phyloP scores from a whole-genome alignment of 1,140 invertebrate species.

The Agrypnia vestita region DNA sequence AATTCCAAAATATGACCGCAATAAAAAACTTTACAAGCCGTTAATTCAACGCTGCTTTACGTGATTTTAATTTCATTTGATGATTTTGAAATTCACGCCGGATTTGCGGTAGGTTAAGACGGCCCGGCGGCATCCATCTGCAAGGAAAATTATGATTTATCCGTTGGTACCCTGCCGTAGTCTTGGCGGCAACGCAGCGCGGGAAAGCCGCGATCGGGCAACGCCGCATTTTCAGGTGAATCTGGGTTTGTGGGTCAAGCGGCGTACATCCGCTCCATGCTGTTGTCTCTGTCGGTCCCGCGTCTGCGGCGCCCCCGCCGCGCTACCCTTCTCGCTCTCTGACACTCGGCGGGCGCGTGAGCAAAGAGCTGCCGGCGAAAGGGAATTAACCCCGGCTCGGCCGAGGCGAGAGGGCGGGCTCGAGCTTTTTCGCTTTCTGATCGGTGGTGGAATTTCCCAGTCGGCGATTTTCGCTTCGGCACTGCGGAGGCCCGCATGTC shows the following conservation, averaged over 20 bases:
- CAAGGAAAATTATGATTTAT: slow-evolving; percentile 19
- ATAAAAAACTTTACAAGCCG: background rate
- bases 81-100: slow-evolving; percentile 23
- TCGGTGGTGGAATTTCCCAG: slow-evolving; percentile 6
- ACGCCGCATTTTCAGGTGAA: slow-evolving; percentile 49
- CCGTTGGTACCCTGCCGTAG: background rate
- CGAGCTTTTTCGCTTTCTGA: slow-evolving; percentile 9
- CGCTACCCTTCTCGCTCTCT: slow-evolving; percentile 12
- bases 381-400: background rate
- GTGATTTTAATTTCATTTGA: slow-evolving; percentile 9
- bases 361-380: slow-evolving; percentile 3
- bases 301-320: background rate
- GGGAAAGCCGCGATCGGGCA: slow-evolving; percentile 28
- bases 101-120: slow-evolving; percentile 28
- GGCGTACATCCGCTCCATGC: slow-evolving; percentile 11
- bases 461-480: slow-evolving; percentile 13
- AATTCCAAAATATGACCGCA: background rate
- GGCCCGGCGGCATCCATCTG: background rate
- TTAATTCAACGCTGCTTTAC: background rate
- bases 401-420: background rate
- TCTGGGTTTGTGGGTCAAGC: slow-evolving; percentile 54
- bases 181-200: slow-evolving; percentile 36
- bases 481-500: slow-evolving; percentile 42
- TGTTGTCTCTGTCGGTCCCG: slow-evolving; percentile 29
- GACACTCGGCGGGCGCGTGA: background rate